Base-by-base conservation (phyloP, 1,140 invertebrate genomes). In the Trichogramma pretiosum region DNA sequence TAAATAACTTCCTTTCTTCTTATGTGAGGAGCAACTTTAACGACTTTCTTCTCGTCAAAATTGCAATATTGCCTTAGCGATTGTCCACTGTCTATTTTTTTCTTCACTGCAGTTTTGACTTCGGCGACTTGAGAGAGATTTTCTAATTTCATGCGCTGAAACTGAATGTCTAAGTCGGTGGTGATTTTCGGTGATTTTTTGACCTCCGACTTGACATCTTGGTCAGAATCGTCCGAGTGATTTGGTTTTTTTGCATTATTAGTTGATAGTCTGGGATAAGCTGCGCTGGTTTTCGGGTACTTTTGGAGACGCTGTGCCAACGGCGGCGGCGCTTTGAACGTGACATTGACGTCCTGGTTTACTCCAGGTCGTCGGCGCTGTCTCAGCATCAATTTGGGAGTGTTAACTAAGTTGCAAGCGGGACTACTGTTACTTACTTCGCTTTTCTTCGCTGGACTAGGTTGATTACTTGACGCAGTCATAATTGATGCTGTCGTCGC, bases 361-460 rank as follows among this genome's bases (percentile, higher is more conserved):
- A 44, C 53, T 48, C 56, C 50, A n/a, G 55, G 53, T 56, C 62
- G 65, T 21, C 70, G 70, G 33, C 63, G 67, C 22, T 46, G 49
- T n/a, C 68, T 65, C 56, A 72, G 53, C 5, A 33, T 40, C 23
- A 35, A 38, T 43, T 51, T 50, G 38, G 49, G 49, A 36, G 49
- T 51, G 26, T 40, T 50, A 45, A 23, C 45, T 46, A 51, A 56
- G 52, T 46, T 43, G 45, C 60, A 57, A 59, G 33, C 30, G 43
- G 40, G 59, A 56, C 59, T 77, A 77, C 75, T 77, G 77, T 76
- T 75, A 73, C 76, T 73, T 55, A 65, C 21, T n/a, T n/a, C n/a
- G n/a, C n/a, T n/a, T 21, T 46, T 46, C 30, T 40, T 56, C 21
- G 65, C 62, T 33, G 67, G 19, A 35, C n/a, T n/a, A n/a, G n/a